These are phyloP conservation scores for Napeogenes sylphis DNA, from an alignment of 2,888 invertebrate species.

Conservation along the genomic window DNA sequence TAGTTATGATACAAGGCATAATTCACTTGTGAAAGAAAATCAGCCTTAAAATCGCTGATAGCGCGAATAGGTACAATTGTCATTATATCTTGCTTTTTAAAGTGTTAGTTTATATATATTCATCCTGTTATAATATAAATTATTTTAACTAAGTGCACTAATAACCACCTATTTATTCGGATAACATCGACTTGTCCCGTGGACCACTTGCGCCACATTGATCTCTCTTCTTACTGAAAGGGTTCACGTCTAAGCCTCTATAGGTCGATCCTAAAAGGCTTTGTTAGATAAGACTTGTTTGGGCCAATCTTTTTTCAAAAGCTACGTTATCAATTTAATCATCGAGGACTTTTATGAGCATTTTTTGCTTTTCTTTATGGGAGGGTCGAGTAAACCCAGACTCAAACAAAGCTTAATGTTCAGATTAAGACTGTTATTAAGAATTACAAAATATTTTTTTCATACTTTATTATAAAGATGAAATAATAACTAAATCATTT, in stretches of 20 bases:
- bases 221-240: conserved; percentile 59
- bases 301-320: conserved; percentile 54
- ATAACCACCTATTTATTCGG: background rate
- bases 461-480: too few species aligned
- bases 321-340: conserved; percentile 65
- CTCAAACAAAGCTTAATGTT: conserved; percentile 10
- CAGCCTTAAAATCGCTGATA: too few species aligned
- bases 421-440: conserved; percentile 2
- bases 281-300: conserved; percentile 62
- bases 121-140: background rate
- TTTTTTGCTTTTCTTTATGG: conserved; percentile 33
- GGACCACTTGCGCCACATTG: conserved; percentile 42
- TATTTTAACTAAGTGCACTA: background rate
- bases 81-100: too few species aligned
- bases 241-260: conserved; percentile 58
- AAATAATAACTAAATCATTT: too few species aligned
- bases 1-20: too few species aligned
- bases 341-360: conserved; percentile 47
- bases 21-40: too few species aligned
- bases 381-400: conserved; percentile 13
- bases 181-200: conserved; percentile 26
- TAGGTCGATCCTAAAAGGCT: conserved; percentile 51
- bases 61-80: too few species aligned
- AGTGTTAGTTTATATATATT: background rate
- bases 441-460: too few species aligned